Percentiles rank a stretch among this genome's conserved stretches.
These are phyloP conservation scores for Gonioctena quinquepunctata DNA, from an alignment of 1,140 invertebrate species.

Conservation along the genomic window DNA sequence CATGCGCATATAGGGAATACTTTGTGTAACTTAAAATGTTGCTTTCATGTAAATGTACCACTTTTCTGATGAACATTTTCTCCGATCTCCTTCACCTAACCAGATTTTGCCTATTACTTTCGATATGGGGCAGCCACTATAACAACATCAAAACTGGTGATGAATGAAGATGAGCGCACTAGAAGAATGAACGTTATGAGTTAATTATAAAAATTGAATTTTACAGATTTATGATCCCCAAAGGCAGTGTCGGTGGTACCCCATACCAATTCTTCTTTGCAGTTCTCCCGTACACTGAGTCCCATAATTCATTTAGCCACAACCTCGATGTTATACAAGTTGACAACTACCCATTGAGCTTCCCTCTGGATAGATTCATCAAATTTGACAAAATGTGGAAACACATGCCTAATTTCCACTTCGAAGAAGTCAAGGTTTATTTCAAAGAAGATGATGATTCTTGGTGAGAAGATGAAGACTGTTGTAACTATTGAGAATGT, in stretches of 20 bases:
- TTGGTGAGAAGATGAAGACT: no score
- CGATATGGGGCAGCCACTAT: no score
- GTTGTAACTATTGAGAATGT: no score
- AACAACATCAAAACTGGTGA: no score
- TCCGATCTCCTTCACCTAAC: no score
- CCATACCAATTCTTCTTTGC: slow-evolving; percentile 68
- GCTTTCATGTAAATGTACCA: no score
- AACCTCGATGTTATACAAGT: slow-evolving; percentile 45
- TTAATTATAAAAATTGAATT: not conserved
- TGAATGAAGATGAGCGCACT: no score
- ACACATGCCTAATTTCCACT: slow-evolving; percentile 55
- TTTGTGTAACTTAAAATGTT: no score
- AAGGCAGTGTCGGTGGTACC: slow-evolving; percentile 67
- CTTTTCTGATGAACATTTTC: no score
- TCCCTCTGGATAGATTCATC: slow-evolving; percentile 57
- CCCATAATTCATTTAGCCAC: slow-evolving; percentile 17
- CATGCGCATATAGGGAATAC: no score
- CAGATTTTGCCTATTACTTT: no score
- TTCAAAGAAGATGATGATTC: slow-evolving; percentile 61
- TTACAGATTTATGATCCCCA: slow-evolving; percentile 62
- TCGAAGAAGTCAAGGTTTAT: slow-evolving; percentile 57
- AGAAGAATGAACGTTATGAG: no score
- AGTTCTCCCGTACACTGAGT: slow-evolving; percentile 59
- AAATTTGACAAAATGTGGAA: slow-evolving; percentile 52
- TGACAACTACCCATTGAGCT: slow-evolving; percentile 48